Percentiles rank a stretch among this genome's conserved stretches.
These are phyloP conservation scores for Morus bassanus DNA, from an alignment of 2,797 vertebrate genomes.

Conservation along the genomic window DNA sequence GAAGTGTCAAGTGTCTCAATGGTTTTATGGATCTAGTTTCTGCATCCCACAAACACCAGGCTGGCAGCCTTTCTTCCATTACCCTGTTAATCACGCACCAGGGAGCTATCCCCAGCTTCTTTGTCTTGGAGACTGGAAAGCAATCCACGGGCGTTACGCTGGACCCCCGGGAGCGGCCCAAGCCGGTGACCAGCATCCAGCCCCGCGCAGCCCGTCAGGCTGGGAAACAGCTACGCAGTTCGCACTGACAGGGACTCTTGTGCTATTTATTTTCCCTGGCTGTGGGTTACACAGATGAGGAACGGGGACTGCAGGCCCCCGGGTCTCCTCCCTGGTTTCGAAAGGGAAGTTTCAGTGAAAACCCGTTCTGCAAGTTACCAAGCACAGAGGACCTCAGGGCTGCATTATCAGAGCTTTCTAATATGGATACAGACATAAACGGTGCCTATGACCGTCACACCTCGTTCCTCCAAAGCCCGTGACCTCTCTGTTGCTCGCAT, in stretches of 20 bases:
- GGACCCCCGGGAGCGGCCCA: accelerated
- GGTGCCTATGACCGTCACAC: accelerated
- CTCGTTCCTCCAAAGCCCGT: neutral
- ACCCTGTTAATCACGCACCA: neutral
- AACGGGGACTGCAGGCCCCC: neutral
- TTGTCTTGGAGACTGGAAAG: neutral
- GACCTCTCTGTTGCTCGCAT: neutral
- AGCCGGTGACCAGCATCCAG: accelerated
- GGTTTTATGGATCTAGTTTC: neutral
- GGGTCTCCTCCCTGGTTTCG: neutral
- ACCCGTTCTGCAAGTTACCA: slow-evolving; percentile 22
- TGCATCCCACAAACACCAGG: neutral
- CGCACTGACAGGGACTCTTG: accelerated
- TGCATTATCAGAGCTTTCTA: neutral
- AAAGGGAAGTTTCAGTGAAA: slow-evolving; percentile 44
- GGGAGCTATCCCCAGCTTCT: neutral
- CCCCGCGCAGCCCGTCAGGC: neutral
- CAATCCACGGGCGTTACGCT: accelerated
- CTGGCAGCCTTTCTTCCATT: neutral
- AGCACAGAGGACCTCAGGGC: neutral
- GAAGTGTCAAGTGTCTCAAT: neutral
- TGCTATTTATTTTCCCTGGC: neutral
- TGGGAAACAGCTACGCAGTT: accelerated
- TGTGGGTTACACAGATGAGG: neutral
- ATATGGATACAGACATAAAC: accelerated